phyloP scores from a whole-genome alignment of 2,113 vertebrate species.

The Falcunculus frontatus region DNA sequence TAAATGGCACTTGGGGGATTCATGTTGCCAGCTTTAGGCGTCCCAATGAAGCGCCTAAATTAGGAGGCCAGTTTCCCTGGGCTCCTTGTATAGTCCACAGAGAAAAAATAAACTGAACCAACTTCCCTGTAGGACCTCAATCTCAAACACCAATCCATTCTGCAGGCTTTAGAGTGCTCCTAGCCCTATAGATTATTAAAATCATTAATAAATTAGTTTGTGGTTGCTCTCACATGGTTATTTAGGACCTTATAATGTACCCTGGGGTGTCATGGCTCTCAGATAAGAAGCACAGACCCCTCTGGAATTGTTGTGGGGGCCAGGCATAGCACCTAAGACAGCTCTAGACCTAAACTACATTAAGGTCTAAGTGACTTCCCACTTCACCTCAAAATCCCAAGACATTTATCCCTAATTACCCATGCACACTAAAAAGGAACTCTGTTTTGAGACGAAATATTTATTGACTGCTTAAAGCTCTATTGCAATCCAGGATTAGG shows the following conservation, averaged over 20 bases:
- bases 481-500: slow-evolving; percentile 12
- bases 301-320: not conserved
- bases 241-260: not conserved
- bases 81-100: not conserved
- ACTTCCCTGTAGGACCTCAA: not conserved
- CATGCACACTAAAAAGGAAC: not conserved
- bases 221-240: accelerated
- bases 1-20: not conserved
- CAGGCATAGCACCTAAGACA: not conserved
- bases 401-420: not conserved
- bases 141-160: not conserved
- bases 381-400: not conserved
- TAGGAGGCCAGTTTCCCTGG: not conserved
- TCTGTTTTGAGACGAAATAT: not conserved
- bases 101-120: not conserved
- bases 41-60: not conserved
- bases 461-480: slow-evolving; percentile 3
- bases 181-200: not conserved
- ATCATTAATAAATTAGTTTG: not conserved
- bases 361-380: not conserved
- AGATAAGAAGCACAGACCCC: not conserved
- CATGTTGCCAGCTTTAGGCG: not conserved
- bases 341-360: not conserved
- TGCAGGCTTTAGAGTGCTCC: not conserved
- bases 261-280: not conserved